These are phyloP conservation scores for Coendou prehensilis DNA, from an alignment of 2,797 vertebrate genomes.

Conservation along the genomic window DNA sequence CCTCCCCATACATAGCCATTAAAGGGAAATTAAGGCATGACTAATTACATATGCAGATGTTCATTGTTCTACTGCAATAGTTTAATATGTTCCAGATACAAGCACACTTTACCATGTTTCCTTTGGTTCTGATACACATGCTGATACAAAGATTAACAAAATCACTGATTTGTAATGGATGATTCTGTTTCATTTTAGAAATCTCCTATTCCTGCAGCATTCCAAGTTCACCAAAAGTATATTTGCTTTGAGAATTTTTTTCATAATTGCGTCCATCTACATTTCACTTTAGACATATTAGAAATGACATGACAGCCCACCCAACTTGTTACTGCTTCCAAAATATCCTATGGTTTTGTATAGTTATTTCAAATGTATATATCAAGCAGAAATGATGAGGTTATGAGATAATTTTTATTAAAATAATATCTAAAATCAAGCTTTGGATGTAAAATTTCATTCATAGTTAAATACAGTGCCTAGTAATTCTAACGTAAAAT, in stretches of 20 bases:
- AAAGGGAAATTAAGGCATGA: constrained; percentile 74
- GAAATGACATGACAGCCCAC: constrained; percentile 76
- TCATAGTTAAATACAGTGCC: neutral
- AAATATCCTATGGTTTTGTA: constrained; percentile 32
- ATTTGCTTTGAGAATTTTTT: constrained; percentile 74
- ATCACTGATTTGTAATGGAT: constrained; percentile 78
- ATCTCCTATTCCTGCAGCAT: constrained; percentile 61
- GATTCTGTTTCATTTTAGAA: constrained; percentile 82
- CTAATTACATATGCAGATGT: constrained; percentile 78
- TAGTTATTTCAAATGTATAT: constrained; percentile 40
- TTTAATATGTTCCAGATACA: constrained; percentile 81
- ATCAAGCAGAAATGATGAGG: constrained; percentile 55
- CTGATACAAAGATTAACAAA: constrained; percentile 79
- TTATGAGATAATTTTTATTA: neutral
- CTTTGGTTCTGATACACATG: constrained; percentile 75
- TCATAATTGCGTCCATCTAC: constrained; percentile 68
- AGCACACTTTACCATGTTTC: constrained; percentile 65
- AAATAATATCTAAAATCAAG: constrained; percentile 45
- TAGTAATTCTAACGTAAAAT: constrained; percentile 24
- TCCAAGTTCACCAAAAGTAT: constrained; percentile 62
- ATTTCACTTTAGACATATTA: constrained; percentile 70
- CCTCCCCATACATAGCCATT: constrained; percentile 52
- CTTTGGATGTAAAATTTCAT: neutral
- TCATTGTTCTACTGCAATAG: constrained; percentile 62
- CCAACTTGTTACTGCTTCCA: constrained; percentile 69